Evolutionary conservation across 2,888 invertebrate genomes (phyloP).

Genomic region (Diarsia dahlii): DNA sequence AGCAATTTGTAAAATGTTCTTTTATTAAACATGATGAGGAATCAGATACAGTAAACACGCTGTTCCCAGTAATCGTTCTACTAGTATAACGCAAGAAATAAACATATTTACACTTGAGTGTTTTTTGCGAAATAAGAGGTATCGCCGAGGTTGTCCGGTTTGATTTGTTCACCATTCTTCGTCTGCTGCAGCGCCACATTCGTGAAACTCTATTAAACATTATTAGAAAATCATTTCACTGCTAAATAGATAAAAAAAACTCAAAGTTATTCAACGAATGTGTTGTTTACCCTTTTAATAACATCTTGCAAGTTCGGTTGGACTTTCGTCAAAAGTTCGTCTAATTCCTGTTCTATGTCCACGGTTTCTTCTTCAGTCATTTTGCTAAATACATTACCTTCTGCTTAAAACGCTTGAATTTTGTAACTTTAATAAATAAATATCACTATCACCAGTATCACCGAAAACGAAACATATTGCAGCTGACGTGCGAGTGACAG

Average conservation of each 20-base stretch:
- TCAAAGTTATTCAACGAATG: not conserved
- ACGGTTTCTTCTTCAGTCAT: conserved; percentile 83
- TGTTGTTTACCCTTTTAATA: conserved; percentile 90
- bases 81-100: not conserved
- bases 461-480: conserved; percentile 65
- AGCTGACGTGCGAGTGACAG: conserved; percentile 51
- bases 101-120: conserved; percentile 89
- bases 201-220: conserved; percentile 89
- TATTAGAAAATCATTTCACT: conserved; percentile 2
- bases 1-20: not conserved
- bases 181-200: conserved; percentile 90
- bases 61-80: not conserved
- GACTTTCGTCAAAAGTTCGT: conserved; percentile 86
- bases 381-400: conserved; percentile 73
- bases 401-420: conserved; percentile 38
- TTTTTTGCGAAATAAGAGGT: conserved; percentile 90
- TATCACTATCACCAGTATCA: conserved; percentile 55
- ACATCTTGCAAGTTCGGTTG: conserved; percentile 91
- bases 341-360: conserved; percentile 88
- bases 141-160: conserved; percentile 87
- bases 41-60: not conserved
- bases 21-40: not conserved
- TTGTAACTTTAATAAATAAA: conserved; percentile 50
- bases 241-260: not conserved
- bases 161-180: conserved; percentile 86